Conservation (phyloP, 92 coral and sea anemone species). For the Porites divaricata region DNA sequence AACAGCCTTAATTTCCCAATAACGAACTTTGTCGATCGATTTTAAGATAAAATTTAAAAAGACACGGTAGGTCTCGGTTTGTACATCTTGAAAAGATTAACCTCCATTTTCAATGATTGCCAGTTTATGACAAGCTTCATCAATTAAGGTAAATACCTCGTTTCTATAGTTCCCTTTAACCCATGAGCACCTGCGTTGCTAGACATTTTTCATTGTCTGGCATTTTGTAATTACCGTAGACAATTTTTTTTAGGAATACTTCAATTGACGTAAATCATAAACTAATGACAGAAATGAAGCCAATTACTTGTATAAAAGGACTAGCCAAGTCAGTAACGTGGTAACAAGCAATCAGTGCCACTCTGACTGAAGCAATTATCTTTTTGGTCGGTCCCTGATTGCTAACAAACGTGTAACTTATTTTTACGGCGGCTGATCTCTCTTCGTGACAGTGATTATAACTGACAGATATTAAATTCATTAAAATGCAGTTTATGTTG, state of each 20-base stretch:
- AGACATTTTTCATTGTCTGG: neutral
- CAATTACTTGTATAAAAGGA: too few relatives aligned
- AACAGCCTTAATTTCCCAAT: constrained; percentile 7
- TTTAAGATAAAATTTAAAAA: neutral
- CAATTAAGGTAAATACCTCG: too few relatives aligned
- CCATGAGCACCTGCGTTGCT: too few relatives aligned
- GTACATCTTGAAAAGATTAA: constrained; percentile 3
- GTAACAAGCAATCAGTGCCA: neutral
- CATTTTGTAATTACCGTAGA: neutral
- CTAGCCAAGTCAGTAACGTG: neutral
- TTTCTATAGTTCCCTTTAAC: too few relatives aligned
- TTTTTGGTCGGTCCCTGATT: neutral
- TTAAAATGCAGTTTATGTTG: neutral
- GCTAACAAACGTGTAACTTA: too few relatives aligned
- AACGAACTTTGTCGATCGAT: neutral
- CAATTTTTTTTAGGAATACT: neutral
- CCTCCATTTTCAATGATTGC: neutral
- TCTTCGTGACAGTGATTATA: neutral
- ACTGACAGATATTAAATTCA: neutral
- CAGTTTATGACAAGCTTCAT: neutral
- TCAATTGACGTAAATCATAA: neutral
- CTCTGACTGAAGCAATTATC: too few relatives aligned
- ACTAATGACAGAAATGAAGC: neutral
- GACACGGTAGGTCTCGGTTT: neutral
- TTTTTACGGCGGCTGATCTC: neutral